These are phyloP conservation scores for Stramonita haemastoma DNA, from an alignment of 2,888 invertebrate species.

Conservation along the genomic window DNA sequence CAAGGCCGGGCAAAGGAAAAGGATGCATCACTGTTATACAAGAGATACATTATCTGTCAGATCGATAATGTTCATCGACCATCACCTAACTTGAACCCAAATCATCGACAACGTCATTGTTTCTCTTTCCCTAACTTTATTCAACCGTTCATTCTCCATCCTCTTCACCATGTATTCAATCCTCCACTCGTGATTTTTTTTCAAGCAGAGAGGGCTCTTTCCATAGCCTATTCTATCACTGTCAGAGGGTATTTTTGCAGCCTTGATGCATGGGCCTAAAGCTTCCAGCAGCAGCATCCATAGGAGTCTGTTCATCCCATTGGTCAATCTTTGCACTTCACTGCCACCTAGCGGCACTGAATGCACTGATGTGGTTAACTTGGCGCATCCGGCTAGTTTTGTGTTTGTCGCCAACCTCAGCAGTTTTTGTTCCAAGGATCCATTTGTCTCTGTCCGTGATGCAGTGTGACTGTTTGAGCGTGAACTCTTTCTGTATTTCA, in stretches of 20 bases:
- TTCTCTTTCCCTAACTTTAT: too few relatives aligned
- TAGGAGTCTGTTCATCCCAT: constrained; percentile 6
- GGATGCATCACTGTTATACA: too few relatives aligned
- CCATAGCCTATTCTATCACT: not conserved
- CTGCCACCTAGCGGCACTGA: not conserved
- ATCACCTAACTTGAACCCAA: too few relatives aligned
- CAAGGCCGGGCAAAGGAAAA: too few relatives aligned
- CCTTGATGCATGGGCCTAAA: not conserved
- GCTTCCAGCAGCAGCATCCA: not conserved
- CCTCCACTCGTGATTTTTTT: not conserved
- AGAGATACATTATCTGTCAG: too few relatives aligned
- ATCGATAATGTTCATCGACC: too few relatives aligned
- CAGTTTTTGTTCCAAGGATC: not conserved
- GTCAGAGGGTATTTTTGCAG: not conserved
- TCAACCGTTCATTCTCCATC: too few relatives aligned
- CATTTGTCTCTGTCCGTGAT: not conserved
- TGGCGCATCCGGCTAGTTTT: not conserved
- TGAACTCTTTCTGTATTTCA: too few relatives aligned
- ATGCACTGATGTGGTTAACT: not conserved
- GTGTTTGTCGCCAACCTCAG: not conserved
- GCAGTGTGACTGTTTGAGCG: not conserved
- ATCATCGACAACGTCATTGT: too few relatives aligned
- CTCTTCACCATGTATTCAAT: too few relatives aligned
- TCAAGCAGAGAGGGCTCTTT: not conserved
- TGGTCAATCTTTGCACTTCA: constrained; percentile 17